Evolutionary conservation across 2,888 invertebrate genomes (phyloP), one percentile per base, ranked within the genome.

Genomic region (Lycia hirtaria): DNA sequence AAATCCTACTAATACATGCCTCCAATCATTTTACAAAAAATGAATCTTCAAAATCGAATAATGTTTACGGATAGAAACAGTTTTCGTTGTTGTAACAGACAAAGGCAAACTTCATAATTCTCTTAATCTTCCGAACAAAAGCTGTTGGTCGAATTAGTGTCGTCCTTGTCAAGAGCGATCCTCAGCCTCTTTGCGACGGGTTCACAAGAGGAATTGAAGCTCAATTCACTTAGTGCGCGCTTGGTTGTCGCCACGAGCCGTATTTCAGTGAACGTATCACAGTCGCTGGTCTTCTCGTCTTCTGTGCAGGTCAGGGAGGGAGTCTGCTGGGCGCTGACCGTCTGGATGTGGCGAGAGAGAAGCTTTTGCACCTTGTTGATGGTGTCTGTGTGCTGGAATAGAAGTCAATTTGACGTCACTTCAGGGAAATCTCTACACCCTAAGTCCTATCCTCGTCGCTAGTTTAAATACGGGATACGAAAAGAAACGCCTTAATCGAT

Each of bases 171-270:
- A 10, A 65, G 20, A 3, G 65, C 81, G 1, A 81, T 56, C 44
- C 82, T 73, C 7, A 84, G 43, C 65, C 81, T 89, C 67, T 92
- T 92, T 1, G 88, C 78, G 7, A 79, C 64, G 0, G 92, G 92
- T 68, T 90, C 88, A 56, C 77, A 75, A 0, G 87, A 83, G 55
- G 87, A 83, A 55, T 65, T 85, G 62, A 45, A 83, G 50, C 77
- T 83, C 0, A 26, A 41, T 62, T 81, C 75, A 22, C 87, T 88
- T 1, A 85, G 63, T 0, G 73, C 74, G 5, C 91, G 75, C 62
- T 92, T 91, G 5, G 73, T 76, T 0, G 78, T 76, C 0, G 83
- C 79, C 4, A 65, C 71, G 37, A 85, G 48, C 45, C 71, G 75
- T 44, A 84, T 62, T 0, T 84, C 76, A 0, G 82, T 77, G 1